Evolutionary conservation across 92 coral and sea anemone genomes (phyloP), one percentile per base, ranked within the genome.

Genomic region (Actinostola sp.): DNA sequence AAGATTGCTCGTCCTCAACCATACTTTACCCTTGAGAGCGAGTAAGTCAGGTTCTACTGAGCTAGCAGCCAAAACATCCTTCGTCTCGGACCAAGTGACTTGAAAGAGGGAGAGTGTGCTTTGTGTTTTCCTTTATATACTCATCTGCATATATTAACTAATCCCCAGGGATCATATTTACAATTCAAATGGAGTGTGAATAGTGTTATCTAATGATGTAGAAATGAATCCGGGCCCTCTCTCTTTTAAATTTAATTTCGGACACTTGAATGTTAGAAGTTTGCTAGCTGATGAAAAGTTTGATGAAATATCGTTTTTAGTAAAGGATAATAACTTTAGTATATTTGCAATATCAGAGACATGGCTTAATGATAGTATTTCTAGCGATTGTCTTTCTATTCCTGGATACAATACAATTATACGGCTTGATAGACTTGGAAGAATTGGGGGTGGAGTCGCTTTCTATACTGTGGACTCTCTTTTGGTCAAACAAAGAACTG

Each of bases 261-360:
- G 74, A 3, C 64, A 64, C 29, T 41, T 67, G 29, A 39, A 66
- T 69, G 68, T 41, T 57, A 62, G 82, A 52, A 77, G 82, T 38
- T 24, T 77, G 49, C 48, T 48, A 9, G 39, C 20, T 66, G 82
- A 63, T 11, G 72, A 83, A 63, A 77, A 83, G 66, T 55, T 70
- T 66, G 80, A 76, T 62, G 88, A 82, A 50, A 77, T 82, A 49
- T 77, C 82, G 20, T 28, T 41, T 30, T 33, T 82, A 28, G 62
- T 68, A 44, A 43, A 20, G 26, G 81, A 74, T 10, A 66, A 59
- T 20, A 68, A 67, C 46, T 82, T 82, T 43, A 67, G 67, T 52
- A 36, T 82, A 49, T 81, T 81, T 81, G 76, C 67, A 35, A 29
- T 81, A 16, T 63, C 80, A 38, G 86, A 81, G 49, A 75, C 82